A percentile compares a stretch with the other conserved stretches of the same genome.
phyloP scores from a whole-genome alignment of 2,888 invertebrate species.

The Eupelmus urozonus region DNA sequence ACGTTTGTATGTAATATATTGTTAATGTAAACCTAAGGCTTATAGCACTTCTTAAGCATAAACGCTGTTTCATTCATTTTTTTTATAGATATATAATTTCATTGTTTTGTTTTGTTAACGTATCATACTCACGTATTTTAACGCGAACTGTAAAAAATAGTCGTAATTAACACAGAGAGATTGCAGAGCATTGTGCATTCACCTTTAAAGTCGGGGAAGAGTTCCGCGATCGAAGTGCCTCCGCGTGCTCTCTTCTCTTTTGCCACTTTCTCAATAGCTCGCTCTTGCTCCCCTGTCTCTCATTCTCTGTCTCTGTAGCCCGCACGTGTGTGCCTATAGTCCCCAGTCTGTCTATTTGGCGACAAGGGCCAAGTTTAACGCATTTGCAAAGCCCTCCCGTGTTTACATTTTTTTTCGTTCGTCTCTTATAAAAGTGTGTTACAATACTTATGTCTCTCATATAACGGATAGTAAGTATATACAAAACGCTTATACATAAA shows the following conservation, averaged over 20 bases:
- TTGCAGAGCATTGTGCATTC: constrained; percentile 78
- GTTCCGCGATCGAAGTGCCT: constrained; percentile 71
- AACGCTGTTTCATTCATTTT: constrained; percentile 63
- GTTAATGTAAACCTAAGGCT: constrained; percentile 66
- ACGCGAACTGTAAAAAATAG: constrained; percentile 76
- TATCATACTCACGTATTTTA: constrained; percentile 73
- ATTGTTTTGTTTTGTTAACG: constrained; percentile 67
- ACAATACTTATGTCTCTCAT: constrained; percentile 72
- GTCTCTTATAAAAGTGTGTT: constrained; percentile 60
- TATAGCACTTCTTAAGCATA: constrained; percentile 72
- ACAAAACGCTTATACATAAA: constrained; percentile 71
- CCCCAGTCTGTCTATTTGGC: constrained; percentile 73
- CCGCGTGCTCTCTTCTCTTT: constrained; percentile 68
- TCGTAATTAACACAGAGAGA: constrained; percentile 75
- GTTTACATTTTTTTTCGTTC: constrained; percentile 66
- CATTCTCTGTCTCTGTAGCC: constrained; percentile 67
- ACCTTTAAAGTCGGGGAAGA: constrained; percentile 76
- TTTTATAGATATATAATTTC: constrained; percentile 58
- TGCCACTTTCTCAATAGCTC: constrained; percentile 56
- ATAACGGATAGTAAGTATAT: constrained; percentile 65
- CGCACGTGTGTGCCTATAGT: constrained; percentile 74
- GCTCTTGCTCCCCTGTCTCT: constrained; percentile 54
- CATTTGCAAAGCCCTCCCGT: constrained; percentile 52
- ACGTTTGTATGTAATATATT: constrained; percentile 58
- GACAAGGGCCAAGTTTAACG: constrained; percentile 34